Percentiles rank a stretch among this genome's conserved stretches.
These are phyloP conservation scores for Seriola dumerili DNA, from an alignment of 2,113 vertebrate species.

Conservation along the genomic window DNA sequence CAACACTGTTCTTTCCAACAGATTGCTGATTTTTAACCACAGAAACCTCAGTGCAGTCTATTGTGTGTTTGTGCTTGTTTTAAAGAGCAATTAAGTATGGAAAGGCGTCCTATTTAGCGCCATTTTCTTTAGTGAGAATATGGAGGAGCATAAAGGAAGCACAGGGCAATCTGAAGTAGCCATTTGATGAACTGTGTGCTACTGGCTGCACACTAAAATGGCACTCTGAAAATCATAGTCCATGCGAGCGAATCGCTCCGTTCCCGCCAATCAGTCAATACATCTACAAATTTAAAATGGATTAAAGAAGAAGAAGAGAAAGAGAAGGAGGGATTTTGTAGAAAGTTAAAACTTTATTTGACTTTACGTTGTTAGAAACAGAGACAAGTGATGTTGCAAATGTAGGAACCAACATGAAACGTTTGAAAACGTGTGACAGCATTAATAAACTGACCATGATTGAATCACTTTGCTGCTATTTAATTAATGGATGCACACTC, in stretches of 20 bases:
- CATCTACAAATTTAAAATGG: neutral
- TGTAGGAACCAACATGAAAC: conserved; percentile 4
- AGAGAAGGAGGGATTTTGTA: neutral
- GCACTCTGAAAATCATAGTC: neutral
- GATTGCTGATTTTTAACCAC: conserved; percentile 69
- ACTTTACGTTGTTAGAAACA: neutral
- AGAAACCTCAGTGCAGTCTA: conserved; percentile 60
- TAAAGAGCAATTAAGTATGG: conserved; percentile 69
- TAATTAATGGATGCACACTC: neutral
- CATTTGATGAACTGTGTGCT: conserved; percentile 29
- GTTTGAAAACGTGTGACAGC: neutral
- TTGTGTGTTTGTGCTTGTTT: conserved; percentile 75
- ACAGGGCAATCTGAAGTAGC: conserved; percentile 24
- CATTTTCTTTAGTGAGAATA: conserved; percentile 48
- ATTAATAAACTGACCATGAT: neutral
- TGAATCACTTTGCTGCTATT: neutral
- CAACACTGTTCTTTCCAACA: conserved; percentile 60
- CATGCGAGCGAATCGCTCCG: conserved; percentile 1
- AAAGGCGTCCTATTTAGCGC: conserved; percentile 55
- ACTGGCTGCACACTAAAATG: neutral
- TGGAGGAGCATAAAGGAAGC: conserved; percentile 35
- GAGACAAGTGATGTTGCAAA: neutral
- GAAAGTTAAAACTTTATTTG: neutral
- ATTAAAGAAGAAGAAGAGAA: neutral
- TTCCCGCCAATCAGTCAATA: conserved; percentile 12